These are phyloP conservation scores for Microtus ochrogaster DNA, from an alignment of 2,113 vertebrate species.

Conservation along the genomic window DNA sequence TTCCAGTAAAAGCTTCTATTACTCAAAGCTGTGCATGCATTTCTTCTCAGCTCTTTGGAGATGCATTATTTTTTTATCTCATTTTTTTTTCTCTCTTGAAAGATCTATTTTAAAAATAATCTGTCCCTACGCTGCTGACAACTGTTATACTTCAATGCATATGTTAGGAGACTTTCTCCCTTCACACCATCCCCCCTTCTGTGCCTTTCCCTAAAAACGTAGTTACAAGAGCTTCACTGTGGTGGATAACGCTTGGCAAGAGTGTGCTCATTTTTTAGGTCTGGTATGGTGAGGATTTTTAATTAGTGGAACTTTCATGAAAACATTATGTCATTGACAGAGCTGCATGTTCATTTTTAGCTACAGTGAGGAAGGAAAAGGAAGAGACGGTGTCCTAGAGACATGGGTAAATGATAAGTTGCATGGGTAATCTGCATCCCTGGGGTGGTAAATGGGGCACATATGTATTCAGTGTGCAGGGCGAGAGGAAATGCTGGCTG, in stretches of 20 bases:
- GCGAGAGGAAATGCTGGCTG: conserved; percentile 55
- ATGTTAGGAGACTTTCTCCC: conserved; percentile 65
- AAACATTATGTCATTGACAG: conserved; percentile 77
- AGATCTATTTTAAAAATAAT: conserved; percentile 65
- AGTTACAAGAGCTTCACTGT: conserved; percentile 81
- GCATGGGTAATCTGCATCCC: conserved; percentile 25
- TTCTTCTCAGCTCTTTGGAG: conserved; percentile 82
- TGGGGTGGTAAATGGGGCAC: conserved; percentile 59
- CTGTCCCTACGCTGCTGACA: background rate
- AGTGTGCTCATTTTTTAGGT: conserved; percentile 73
- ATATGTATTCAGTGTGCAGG: conserved; percentile 62
- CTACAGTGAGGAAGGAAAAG: conserved; percentile 46
- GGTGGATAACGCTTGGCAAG: conserved; percentile 73
- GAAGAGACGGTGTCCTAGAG: conserved; percentile 44
- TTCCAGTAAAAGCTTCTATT: conserved; percentile 84
- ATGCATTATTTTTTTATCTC: conserved; percentile 73
- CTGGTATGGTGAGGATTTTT: conserved; percentile 78
- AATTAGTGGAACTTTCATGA: conserved; percentile 83
- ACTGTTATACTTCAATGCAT: conserved; percentile 72
- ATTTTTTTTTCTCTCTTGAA: conserved; percentile 57
- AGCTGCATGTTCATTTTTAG: conserved; percentile 58
- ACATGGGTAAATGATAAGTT: conserved; percentile 60
- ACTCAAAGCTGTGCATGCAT: conserved; percentile 68
- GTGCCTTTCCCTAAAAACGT: conserved; percentile 67
- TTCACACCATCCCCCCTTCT: conserved; percentile 61